Conservation (phyloP, 2,797 vertebrate genomes). For the Craterocephalus amniculus region DNA sequence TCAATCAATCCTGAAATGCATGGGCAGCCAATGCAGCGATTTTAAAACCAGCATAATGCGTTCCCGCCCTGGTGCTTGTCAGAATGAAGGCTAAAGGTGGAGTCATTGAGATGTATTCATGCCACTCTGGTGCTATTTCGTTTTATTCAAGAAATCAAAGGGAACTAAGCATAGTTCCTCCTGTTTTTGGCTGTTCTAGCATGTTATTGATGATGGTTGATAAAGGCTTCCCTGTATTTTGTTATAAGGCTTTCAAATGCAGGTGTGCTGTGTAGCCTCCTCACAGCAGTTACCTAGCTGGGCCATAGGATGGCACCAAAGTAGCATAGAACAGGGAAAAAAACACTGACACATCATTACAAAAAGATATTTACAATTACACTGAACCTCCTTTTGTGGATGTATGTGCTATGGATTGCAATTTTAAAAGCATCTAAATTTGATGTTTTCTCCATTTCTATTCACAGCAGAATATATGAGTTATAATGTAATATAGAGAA, state of each 20-base stretch:
- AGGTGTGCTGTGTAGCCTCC: not conserved
- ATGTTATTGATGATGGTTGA: no score
- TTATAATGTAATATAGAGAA: not conserved
- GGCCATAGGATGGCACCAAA: constrained; percentile 13
- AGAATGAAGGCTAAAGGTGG: not conserved
- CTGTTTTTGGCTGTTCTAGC: not conserved
- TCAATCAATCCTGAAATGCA: no score
- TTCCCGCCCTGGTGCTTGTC: no score
- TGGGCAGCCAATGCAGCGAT: no score
- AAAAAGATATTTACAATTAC: not conserved
- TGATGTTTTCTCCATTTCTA: not conserved
- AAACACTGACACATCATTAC: not conserved
- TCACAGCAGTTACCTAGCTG: fast-evolving
- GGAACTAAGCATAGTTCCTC: not conserved
- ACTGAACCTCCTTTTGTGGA: not conserved
- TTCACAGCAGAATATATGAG: not conserved
- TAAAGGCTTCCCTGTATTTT: not conserved
- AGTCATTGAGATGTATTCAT: not conserved
- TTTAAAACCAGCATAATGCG: no score
- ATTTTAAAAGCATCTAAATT: no score
- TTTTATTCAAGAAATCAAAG: not conserved
- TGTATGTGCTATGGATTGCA: not conserved
- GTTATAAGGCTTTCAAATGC: not conserved
- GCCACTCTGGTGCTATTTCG: not conserved
- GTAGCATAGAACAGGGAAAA: not conserved